Evolutionary conservation across 2,797 vertebrate species (phyloP).

Genomic region (Helicolenus hilgendorfi): DNA sequence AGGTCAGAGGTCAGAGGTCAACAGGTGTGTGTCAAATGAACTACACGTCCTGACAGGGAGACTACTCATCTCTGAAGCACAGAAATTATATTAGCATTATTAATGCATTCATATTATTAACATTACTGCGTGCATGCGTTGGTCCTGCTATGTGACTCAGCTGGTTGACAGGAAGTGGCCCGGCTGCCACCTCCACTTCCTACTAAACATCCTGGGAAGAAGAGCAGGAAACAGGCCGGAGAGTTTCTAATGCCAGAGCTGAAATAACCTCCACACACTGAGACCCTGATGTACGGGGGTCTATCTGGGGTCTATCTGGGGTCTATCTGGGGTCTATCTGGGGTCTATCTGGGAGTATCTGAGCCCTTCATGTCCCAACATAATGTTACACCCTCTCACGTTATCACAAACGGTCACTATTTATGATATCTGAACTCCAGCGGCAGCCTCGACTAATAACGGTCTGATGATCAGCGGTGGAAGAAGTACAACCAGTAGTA

Average conservation of each 20-base stretch:
- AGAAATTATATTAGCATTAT: neutral
- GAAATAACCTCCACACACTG: neutral
- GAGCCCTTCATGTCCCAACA: neutral
- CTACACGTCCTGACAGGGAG: no score
- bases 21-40: neutral
- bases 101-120: no score
- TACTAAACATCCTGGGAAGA: conserved; percentile 65
- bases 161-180: conserved; percentile 50
- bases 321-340: no score
- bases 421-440: no score
- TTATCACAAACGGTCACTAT: no score
- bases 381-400: no score
- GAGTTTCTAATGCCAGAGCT: neutral
- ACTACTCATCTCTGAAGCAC: neutral
- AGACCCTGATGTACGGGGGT: neutral
- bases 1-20: conserved; percentile 18
- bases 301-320: neutral
- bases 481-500: no score
- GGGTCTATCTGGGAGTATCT: neutral
- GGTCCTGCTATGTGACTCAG: neutral
- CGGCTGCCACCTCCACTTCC: conserved; percentile 67
- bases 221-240: conserved; percentile 23
- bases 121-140: no score
- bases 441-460: no score
- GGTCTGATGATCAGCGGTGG: no score